Conservation (phyloP, 2,888 invertebrate genomes). For the Cyaniris semiargus region DNA sequence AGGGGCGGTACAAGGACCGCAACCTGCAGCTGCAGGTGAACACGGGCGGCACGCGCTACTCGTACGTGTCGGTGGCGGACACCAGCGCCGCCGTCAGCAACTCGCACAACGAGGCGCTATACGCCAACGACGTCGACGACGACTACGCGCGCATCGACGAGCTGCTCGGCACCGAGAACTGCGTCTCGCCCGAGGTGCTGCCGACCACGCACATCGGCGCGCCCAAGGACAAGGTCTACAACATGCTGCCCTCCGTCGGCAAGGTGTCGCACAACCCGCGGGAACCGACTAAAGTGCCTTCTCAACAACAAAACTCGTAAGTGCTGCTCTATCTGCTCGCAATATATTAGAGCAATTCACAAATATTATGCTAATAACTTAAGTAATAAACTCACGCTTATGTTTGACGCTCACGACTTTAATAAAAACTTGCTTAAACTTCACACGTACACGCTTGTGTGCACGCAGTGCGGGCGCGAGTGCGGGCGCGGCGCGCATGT, state of each 20-base stretch:
- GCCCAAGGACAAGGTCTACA: conserved; percentile 59
- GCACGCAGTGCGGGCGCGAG: conserved; percentile 38
- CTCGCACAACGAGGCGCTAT: conserved; percentile 70
- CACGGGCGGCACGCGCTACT: conserved; percentile 73
- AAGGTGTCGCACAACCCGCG: conserved; percentile 66
- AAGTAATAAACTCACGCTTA: neutral
- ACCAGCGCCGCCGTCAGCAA: conserved; percentile 74
- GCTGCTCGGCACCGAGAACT: conserved; percentile 68
- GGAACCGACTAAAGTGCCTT: conserved; percentile 66
- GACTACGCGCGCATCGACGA: conserved; percentile 75
- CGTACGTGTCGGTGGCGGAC: conserved; percentile 74
- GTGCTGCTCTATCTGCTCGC: conserved; percentile 42
- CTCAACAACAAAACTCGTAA: conserved; percentile 61
- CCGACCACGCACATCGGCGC: conserved; percentile 71
- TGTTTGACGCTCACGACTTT: neutral
- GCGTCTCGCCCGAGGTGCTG: conserved; percentile 70
- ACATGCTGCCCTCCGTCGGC: conserved; percentile 69
- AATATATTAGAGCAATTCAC: neutral
- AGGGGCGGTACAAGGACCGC: conserved; percentile 75
- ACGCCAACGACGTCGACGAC: conserved; percentile 69
- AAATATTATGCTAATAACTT: neutral
- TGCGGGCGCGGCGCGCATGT: conserved; percentile 81
- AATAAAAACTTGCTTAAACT: neutral
- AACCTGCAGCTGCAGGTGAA: conserved; percentile 75
- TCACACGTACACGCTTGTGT: neutral